Base-by-base conservation (phyloP, 2,113 vertebrate genomes). In the Proterorhinus semilunaris region DNA sequence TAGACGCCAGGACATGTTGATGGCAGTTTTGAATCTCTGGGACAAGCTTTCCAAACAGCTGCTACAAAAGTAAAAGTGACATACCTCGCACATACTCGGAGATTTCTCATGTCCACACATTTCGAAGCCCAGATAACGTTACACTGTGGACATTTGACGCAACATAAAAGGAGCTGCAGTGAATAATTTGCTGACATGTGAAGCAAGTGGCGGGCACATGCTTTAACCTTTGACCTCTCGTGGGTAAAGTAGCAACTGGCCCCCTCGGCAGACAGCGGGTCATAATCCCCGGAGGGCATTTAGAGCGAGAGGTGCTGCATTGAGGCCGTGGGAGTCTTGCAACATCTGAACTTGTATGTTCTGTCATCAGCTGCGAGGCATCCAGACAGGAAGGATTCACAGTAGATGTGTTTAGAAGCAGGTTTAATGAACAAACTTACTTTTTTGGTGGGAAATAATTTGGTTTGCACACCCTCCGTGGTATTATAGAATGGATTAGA, bases 201-300 rank as follows among this genome's bases (percentile, higher is more conserved):
- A 78, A 82, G 70, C 87, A 89, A 87, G 80, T 86, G 83, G 52
- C 52, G 52, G 68, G 66, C 68, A 68, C 68, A 75, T 80, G 75
- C 55, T 62, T 5, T 21, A 72, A 78, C 71, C 74, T 53, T 44
- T 21, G 15, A 62, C 27, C 62, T 49, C 52, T n/a, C 5, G 15
- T 27, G 55, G 70, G 61, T 0, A 53, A 61, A 81, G 57, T 66
- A 73, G 68, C 89, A 91, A 83, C 89, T 91, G 89, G 74, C 79
- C 79, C 27, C 76, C 73, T 17, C 49, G 62, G 73, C 61, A 44
- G 58, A 57, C 68, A 50, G 0, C n/a, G 52, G 77, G 74, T 80
- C 79, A 66, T 2, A 66, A 80, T 76, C 78, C 52, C 11, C 47
- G 68, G 67, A 82, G 79, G 72, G 71, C 71, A 65, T 79, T 88